These are phyloP conservation scores for Hyla sarda DNA, from an alignment of 2,113 vertebrate species.

Conservation along the genomic window DNA sequence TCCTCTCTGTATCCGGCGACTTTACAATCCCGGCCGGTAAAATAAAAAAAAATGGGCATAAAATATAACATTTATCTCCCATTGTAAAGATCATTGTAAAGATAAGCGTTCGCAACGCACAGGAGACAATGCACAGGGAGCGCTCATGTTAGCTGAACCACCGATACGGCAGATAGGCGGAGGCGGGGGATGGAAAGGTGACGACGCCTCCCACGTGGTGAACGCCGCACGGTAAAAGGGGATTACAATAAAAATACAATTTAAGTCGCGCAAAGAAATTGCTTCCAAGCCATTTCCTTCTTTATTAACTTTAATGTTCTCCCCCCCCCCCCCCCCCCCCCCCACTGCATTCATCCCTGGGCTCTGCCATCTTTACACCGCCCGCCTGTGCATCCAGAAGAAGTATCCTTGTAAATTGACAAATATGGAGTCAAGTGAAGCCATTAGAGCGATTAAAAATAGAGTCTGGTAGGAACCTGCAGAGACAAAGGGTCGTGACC, in stretches of 20 bases:
- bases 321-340: background rate
- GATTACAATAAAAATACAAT: constrained; percentile 35
- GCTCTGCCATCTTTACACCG: background rate
- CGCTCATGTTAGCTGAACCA: too few relatives aligned
- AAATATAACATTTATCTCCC: background rate
- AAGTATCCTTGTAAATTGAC: background rate
- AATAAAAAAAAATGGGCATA: background rate
- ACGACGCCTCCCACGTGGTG: background rate
- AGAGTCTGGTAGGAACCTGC: too few relatives aligned
- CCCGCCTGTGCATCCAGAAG: background rate
- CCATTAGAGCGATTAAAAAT: background rate
- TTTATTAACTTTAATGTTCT: constrained; percentile 28
- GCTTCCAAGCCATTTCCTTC: constrained; percentile 13
- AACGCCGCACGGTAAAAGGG: background rate
- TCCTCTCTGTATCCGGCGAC: background rate
- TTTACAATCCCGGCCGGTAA: background rate
- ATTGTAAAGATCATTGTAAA: constrained; percentile 23
- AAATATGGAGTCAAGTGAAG: background rate
- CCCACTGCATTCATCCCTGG: background rate
- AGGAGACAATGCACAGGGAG: background rate
- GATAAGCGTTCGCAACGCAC: background rate
- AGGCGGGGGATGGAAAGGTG: background rate
- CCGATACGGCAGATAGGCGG: background rate
- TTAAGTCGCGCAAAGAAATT: constrained; percentile 19
- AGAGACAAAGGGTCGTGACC: too few relatives aligned